Base-by-base conservation (phyloP, 92 coral and sea anemone species). In the Virgularia gustaviana region DNA sequence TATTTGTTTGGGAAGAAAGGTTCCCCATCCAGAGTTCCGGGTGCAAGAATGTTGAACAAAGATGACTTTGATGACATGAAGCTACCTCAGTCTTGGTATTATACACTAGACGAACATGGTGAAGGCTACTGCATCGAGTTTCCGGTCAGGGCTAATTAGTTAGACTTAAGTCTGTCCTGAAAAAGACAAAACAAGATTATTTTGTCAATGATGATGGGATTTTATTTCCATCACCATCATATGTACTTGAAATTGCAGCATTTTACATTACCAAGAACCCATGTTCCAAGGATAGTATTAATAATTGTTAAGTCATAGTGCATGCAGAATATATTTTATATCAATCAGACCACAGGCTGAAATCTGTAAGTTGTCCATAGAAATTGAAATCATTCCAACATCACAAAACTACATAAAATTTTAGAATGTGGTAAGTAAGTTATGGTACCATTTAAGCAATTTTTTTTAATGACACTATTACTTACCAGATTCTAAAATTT, bases 41-140 rank as follows among this genome's bases (percentile, higher is more conserved):
- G 72, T 22, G 72, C 72, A 8, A 65, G 16, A n/a, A 65, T 65
- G 72, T 27, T 65, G 31, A 44, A 65, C 22, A 65, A 65, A 44
- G 72, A 65, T 41, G 72, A 65, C 72, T 65, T 65, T 65, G 72
- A 41, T 43, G 36, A 44, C 3, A 41, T 65, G n/a, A 44, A 4
- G 24, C 72, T 41, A 41, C 72, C 72, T 41, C 44, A 54, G 34
- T 65, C 56, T 38, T 65, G 72, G 72, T 27, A 41, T 37, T 65
- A 65, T 28, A 42, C 38, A 25, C 56, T 38, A 16, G 44, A 65
- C 72, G 44, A 65, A 27, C 0, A 42, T 65, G 72, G 72, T 38
- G 72, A 65, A 41, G 72, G 72, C 56, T 65, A 65, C 37, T 65
- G 72, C 37, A 23, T 65, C 36, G 72, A 65, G 37, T 65, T 65